Evolutionary conservation across 2,888 invertebrate genomes (phyloP).

Genomic region (Tubulanus polymorphus): DNA sequence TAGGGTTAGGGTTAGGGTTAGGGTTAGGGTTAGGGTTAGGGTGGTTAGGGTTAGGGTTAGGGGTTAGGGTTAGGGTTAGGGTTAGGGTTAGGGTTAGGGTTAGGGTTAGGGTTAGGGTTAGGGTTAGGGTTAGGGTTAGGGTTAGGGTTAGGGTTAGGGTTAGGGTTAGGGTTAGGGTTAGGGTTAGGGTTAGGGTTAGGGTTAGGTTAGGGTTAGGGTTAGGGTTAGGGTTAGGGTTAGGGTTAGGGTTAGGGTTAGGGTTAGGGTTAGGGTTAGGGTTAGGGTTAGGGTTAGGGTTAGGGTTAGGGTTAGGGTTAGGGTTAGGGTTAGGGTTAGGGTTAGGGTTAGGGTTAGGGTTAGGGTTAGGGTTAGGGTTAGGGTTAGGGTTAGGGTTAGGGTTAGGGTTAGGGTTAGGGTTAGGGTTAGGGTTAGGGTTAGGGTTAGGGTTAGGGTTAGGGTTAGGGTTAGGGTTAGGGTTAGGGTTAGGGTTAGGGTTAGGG

Average conservation of each 20-base stretch:
- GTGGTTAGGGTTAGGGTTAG: no score
- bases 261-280: conserved; percentile 29
- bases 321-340: conserved; percentile 27
- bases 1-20: conserved; percentile 25
- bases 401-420: conserved; percentile 22
- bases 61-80: no score
- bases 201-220: no score
- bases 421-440: conserved; percentile 24
- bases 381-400: conserved; percentile 25
- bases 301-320: conserved; percentile 27
- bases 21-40: conserved; percentile 26
- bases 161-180: conserved; percentile 26
- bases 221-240: conserved; percentile 26
- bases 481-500: conserved; percentile 29
- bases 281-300: conserved; percentile 27
- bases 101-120: conserved; percentile 21
- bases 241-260: conserved; percentile 29
- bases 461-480: conserved; percentile 23
- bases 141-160: conserved; percentile 26
- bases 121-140: conserved; percentile 21
- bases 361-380: conserved; percentile 24
- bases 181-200: conserved; percentile 25
- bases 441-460: conserved; percentile 20
- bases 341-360: conserved; percentile 26
- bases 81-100: conserved; percentile 27